Evolutionary conservation across 2,888 invertebrate genomes (phyloP), one percentile per base, ranked within the genome.

Genomic region (Papilio elwesi): DNA sequence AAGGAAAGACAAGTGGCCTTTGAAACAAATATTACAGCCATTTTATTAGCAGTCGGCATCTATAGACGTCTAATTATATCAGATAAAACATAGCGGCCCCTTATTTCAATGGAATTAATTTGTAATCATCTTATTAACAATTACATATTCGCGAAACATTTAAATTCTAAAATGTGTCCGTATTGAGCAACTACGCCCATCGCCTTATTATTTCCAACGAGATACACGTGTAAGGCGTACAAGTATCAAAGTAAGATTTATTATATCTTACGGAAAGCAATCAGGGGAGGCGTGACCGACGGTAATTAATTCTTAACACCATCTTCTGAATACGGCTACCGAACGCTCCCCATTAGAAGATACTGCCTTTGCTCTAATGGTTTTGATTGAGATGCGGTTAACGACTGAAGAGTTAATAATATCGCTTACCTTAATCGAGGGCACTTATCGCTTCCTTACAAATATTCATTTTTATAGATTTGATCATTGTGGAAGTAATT

Each of bases 291-390:
- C 91, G 93, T 88, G 86, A 85, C 89, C 81, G 73, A 82, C 79
- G 78, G 88, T 93, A 91, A 93, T 93, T 92, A 93, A 92, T 93
- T 92, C 91, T 89, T 93, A 91, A 91, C 91, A 89, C 90, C 89
- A 90, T 89, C 87, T 85, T 87, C 87, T 85, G 83, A 80, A 81
- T 74, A 82, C 79, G 74, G 90, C 91, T 93, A 91, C 93, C 81
- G 92, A 87, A 88, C 84, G 79, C 78, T 81, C 80, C 81, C 83
- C 84, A 87, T 89, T 88, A 89, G 83, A 80, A 89, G 83, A 80
- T 81, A 87, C 87, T 89, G 89, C 89, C 90, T 89, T 79, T 80
- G 68, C 77, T 79, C 76, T 84, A 85, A 85, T 88, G 83, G 84
- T 75, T 86, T 84, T 86, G 87, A 91, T 91, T 90, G 87, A 91